Conservation (phyloP, 2,113 vertebrate genomes). For the Rissa tridactyla region DNA sequence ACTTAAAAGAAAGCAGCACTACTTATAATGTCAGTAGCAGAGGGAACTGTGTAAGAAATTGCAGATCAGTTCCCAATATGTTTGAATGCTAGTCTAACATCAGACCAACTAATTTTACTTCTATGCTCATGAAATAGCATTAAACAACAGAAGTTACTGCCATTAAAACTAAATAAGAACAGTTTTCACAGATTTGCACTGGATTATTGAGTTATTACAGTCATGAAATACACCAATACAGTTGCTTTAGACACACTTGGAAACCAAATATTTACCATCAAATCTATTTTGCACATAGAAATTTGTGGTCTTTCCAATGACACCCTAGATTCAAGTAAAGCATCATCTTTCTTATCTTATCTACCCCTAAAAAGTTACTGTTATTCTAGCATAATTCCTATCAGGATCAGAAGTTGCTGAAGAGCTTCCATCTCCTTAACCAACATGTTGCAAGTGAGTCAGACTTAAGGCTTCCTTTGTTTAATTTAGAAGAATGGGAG, state of each 20-base stretch:
- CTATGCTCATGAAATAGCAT: background rate
- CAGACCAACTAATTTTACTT: background rate
- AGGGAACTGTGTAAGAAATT: background rate
- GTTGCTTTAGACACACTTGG: background rate
- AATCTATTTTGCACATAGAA: background rate
- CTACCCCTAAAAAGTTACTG: background rate
- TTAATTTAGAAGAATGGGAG: background rate
- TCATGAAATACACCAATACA: background rate
- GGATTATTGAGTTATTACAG: background rate
- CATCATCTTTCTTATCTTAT: background rate
- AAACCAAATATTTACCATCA: background rate
- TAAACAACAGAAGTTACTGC: background rate
- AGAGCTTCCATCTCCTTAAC: background rate
- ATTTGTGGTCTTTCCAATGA: background rate
- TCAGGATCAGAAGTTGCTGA: background rate
- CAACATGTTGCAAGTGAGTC: background rate
- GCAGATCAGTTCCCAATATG: background rate
- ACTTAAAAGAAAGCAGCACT: background rate
- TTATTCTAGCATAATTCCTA: background rate
- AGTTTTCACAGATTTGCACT: background rate
- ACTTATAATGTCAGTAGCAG: slow-evolving; percentile 3
- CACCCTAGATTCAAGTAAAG: background rate
- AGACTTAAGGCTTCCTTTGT: background rate
- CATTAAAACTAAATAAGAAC: background rate
- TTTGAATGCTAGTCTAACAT: background rate